Evolutionary conservation across 2,113 vertebrate species (phyloP).

Genomic region (Sardina pilchardus): DNA sequence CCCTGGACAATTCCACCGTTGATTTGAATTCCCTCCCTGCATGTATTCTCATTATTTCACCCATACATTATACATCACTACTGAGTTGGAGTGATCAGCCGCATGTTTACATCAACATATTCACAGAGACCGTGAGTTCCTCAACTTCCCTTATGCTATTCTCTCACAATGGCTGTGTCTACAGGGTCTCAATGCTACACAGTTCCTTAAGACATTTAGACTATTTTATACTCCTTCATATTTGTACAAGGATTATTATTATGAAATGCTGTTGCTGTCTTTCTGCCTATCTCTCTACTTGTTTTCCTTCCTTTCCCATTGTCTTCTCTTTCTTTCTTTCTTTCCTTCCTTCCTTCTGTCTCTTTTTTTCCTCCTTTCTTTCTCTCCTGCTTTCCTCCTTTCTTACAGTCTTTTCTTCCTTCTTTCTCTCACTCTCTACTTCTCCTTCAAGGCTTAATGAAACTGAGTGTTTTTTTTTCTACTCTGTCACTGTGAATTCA

Average conservation of each 20-base stretch:
- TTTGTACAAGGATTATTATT: neutral
- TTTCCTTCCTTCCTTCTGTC: neutral
- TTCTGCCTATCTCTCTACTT: neutral
- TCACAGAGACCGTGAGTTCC: neutral
- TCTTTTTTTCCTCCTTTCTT: neutral
- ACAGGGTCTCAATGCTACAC: neutral
- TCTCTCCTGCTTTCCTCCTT: neutral
- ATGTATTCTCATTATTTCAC: neutral
- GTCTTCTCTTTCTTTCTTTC: neutral
- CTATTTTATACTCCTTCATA: neutral
- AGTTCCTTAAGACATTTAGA: neutral
- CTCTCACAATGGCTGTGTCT: neutral
- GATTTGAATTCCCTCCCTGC: neutral
- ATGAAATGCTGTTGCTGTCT: neutral
- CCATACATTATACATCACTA: neutral
- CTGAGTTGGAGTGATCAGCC: neutral
- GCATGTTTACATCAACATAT: neutral
- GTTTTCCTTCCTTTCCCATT: constrained; percentile 13
- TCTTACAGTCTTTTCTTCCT: neutral
- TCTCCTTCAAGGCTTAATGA: neutral
- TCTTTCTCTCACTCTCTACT: too few species aligned
- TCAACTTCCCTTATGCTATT: neutral
- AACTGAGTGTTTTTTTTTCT: constrained; percentile 27
- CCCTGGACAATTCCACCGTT: neutral
- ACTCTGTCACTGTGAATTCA: constrained; percentile 24